Conservation (phyloP, 2,797 vertebrate genomes). For the Carduelis carduelis region DNA sequence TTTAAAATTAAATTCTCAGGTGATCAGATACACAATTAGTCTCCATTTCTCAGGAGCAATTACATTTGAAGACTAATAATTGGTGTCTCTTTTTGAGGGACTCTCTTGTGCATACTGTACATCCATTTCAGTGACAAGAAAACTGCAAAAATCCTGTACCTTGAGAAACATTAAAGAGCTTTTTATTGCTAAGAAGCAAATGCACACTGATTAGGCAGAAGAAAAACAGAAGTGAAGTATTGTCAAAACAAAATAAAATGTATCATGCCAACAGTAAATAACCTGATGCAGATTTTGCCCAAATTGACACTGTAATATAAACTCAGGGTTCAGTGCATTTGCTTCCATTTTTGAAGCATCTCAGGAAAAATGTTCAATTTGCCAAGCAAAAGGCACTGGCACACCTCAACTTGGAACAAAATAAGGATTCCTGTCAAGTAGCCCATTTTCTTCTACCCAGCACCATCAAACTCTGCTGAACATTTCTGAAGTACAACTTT, state of each 20-base stretch:
- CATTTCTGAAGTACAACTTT: background rate
- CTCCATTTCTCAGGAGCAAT: conserved; percentile 48
- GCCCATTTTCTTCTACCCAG: background rate
- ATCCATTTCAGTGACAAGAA: background rate
- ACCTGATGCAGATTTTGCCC: background rate
- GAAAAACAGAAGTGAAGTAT: background rate
- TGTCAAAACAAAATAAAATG: background rate
- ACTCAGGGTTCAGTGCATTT: background rate
- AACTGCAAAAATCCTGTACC: background rate
- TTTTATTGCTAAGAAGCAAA: background rate
- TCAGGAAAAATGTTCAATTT: background rate
- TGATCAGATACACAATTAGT: conserved; percentile 56
- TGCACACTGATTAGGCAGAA: background rate
- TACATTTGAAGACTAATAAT: conserved; percentile 47
- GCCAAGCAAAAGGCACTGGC: background rate
- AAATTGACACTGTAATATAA: background rate
- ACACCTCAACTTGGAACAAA: background rate
- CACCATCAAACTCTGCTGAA: background rate
- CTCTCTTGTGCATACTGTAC: conserved; percentile 33
- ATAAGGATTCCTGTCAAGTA: background rate
- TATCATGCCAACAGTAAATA: background rate
- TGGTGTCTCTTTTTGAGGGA: conserved; percentile 6
- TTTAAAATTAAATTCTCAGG: conserved; percentile 59
- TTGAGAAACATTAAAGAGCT: background rate
- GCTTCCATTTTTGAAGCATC: background rate